Conservation (phyloP, 2,113 vertebrate species). For the Esox niger region DNA sequence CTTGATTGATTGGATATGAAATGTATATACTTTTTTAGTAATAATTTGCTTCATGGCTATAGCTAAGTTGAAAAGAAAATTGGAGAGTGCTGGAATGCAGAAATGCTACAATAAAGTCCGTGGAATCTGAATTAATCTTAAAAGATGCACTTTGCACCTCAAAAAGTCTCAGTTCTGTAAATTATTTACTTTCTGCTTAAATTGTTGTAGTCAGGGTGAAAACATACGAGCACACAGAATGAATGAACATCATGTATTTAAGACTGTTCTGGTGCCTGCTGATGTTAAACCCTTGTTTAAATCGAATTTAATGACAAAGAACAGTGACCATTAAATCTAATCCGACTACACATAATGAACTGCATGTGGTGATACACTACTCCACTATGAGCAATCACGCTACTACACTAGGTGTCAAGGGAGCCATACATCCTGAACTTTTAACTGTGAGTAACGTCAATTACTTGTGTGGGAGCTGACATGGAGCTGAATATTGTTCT, state of each 20-base stretch:
- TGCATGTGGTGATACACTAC: constrained; percentile 55
- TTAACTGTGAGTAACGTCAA: constrained; percentile 39
- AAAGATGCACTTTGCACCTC: background rate
- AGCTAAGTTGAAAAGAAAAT: too few relatives aligned
- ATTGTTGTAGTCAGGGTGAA: constrained; percentile 29
- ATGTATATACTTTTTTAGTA: too few relatives aligned
- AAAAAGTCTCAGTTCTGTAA: background rate
- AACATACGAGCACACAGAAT: constrained; percentile 32
- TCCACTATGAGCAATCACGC: constrained; percentile 53
- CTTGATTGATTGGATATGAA: background rate
- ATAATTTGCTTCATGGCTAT: too few relatives aligned
- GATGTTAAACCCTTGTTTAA: constrained; percentile 46
- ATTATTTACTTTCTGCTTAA: background rate
- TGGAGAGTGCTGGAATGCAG: too few relatives aligned
- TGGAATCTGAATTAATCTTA: background rate
- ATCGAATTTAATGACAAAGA: constrained; percentile 53
- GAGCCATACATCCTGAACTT: constrained; percentile 54
- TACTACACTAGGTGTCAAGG: constrained; percentile 51
- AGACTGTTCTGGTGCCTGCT: constrained; percentile 32
- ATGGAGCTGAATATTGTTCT: constrained; percentile 57
- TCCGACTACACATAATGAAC: constrained; percentile 54
- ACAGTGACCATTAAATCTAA: constrained; percentile 51
- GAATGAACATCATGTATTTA: constrained; percentile 28
- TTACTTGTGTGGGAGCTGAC: constrained; percentile 52
- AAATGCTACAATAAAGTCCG: too few relatives aligned